phyloP scores from a whole-genome alignment of 2,797 vertebrate species.

The Trachops cirrhosus region DNA sequence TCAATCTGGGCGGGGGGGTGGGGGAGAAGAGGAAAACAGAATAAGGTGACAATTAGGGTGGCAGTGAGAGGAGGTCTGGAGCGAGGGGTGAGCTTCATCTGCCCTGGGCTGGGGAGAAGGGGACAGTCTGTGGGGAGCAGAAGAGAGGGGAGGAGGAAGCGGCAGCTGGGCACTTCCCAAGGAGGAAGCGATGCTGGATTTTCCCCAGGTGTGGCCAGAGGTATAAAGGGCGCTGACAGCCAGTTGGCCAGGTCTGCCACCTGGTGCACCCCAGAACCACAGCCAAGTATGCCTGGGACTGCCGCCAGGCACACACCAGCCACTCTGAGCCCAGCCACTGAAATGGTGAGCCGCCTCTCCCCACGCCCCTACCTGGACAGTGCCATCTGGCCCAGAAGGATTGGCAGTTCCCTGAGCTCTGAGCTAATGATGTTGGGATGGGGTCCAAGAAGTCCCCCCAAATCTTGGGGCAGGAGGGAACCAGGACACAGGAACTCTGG shows the following conservation, averaged over 20 bases:
- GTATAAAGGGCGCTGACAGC: conserved; percentile 49
- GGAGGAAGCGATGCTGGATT: conserved; percentile 5
- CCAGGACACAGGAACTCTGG: not conserved
- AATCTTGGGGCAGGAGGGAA: not conserved
- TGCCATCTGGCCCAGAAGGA: not conserved
- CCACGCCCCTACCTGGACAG: fast-evolving
- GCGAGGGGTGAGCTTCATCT: not conserved
- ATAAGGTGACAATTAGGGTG: not conserved
- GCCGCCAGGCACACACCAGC: not conserved
- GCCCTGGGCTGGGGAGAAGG: not conserved
- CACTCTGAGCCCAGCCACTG: not conserved
- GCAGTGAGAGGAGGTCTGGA: not conserved
- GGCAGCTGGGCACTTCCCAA: not conserved
- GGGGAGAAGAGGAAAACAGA: too few species aligned
- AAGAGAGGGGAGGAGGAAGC: not conserved
- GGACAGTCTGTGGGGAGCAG: not conserved
- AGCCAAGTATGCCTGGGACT: not conserved
- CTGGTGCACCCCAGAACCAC: not conserved
- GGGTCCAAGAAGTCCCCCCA: not conserved
- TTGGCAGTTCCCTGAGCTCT: not conserved
- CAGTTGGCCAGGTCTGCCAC: not conserved
- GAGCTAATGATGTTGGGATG: not conserved
- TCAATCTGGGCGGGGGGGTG: not conserved
- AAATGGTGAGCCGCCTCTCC: conserved; percentile 49
- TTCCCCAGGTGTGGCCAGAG: conserved; percentile 64